These are phyloP conservation scores for Rhimphoctona megacephalus DNA, from an alignment of 2,888 invertebrate genomes.

Conservation along the genomic window DNA sequence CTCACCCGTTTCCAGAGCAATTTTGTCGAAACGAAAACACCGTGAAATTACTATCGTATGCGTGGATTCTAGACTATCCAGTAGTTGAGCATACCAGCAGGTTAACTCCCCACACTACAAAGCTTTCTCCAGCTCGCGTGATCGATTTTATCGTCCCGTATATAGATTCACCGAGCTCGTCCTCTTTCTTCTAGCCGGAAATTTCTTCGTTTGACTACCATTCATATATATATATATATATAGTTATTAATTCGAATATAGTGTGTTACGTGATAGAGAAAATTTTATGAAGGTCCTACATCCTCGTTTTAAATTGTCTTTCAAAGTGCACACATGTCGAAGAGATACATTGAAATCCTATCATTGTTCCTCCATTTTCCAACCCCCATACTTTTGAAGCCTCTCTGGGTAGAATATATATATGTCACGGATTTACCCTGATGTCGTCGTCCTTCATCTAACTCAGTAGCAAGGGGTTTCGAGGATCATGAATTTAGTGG, in stretches of 20 bases:
- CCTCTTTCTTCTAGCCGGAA: constrained; percentile 32
- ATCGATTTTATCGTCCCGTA: constrained; percentile 61
- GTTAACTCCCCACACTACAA: constrained; percentile 25
- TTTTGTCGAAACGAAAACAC: constrained; percentile 70
- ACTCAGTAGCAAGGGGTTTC: not conserved
- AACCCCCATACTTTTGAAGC: not conserved
- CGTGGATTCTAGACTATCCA: constrained; percentile 51
- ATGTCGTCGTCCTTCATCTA: not conserved
- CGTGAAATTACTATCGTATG: constrained; percentile 71
- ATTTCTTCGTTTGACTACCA: constrained; percentile 51
- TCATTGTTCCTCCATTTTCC: not conserved
- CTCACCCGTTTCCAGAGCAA: constrained; percentile 67
- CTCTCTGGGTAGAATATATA: not conserved
- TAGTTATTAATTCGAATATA: not conserved
- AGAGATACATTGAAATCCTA: constrained; percentile 4
- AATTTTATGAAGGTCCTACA: not conserved
- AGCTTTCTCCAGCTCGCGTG: constrained; percentile 15
- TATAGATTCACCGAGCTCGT: constrained; percentile 8
- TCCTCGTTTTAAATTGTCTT: not conserved
- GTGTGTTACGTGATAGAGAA: not conserved
- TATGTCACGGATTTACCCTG: not conserved
- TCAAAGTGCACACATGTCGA: not conserved
- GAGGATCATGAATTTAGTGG: not conserved
- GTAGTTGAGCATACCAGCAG: constrained; percentile 45
- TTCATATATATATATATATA: not conserved